A percentile compares a stretch with the other conserved stretches of the same genome.
These are phyloP conservation scores for Arbacia lixula DNA, from an alignment of 53 echinoderm and acorn worm species.

Conservation along the genomic window DNA sequence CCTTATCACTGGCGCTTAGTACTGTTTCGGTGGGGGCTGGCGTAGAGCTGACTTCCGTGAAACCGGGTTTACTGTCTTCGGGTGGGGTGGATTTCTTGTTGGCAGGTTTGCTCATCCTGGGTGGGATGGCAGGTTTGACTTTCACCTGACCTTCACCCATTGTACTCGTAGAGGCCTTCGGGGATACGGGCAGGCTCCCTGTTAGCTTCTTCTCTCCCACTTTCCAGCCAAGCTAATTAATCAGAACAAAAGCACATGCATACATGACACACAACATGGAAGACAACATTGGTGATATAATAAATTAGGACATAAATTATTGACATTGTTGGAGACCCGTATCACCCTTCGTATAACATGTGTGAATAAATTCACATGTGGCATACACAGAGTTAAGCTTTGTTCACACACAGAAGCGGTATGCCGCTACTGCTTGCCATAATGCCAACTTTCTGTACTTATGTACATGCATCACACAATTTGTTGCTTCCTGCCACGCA, in stretches of 20 bases:
- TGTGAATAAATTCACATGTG: too few species aligned
- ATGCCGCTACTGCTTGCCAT: too few species aligned
- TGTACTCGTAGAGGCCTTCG: neutral
- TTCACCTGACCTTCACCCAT: neutral
- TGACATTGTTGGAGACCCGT: too few species aligned
- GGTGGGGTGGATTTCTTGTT: neutral
- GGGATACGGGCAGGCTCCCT: constrained; percentile 8
- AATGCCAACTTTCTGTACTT: too few species aligned
- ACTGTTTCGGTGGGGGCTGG: neutral
- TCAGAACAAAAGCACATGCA: neutral
- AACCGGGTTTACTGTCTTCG: neutral
- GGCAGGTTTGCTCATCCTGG: neutral
- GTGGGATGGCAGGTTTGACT: constrained; percentile 36
- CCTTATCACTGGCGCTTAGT: neutral
- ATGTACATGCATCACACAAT: too few species aligned
- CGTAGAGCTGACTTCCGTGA: neutral
- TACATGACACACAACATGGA: constrained; percentile 9
- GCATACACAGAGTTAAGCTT: too few species aligned
- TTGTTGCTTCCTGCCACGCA: too few species aligned
- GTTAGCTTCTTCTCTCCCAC: constrained; percentile 49
- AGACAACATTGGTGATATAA: too few species aligned
- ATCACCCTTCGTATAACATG: too few species aligned
- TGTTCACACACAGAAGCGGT: too few species aligned
- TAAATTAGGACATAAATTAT: neutral
- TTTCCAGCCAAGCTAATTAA: constrained; percentile 57